Evolutionary conservation across 2,888 invertebrate species (phyloP), one percentile per base, ranked within the genome.

Genomic region (Anagyrus pseudococci): DNA sequence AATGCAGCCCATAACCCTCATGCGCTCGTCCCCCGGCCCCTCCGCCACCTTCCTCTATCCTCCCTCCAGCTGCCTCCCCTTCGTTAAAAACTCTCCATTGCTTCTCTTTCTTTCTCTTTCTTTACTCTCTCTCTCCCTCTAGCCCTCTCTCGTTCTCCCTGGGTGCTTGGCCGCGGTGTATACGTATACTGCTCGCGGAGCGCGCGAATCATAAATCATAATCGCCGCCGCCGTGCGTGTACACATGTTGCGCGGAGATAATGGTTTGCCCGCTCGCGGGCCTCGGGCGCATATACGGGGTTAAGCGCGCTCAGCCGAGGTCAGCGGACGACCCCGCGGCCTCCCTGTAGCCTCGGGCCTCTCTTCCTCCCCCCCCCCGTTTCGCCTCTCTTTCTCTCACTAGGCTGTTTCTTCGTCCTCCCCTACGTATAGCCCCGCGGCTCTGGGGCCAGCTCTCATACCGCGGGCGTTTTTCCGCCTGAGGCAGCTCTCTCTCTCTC

Each of bases 131-230:
- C 48, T 2, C 15, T 37, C 48, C 47, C 48, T 56, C 48, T 2
- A 20, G n/a, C 46, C 7, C 56, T 44, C 26, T 54, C 20, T 29
- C 23, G n/a, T 22, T 40, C 33, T 54, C 20, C 23, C 37, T 23
- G 10, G 13, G 49, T 52, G 46, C 23, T n/a, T n/a, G n/a, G n/a
- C n/a, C n/a, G n/a, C n/a, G n/a, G n/a, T n/a, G n/a, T n/a, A n/a
- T n/a, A n/a, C n/a, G 61, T 57, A 52, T 55, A 53, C 19, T 19
- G 49, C 56, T 10, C 49, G 47, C 55, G 37, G 37, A 44, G 50
- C 54, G 67, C 66, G 67, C 67, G 68, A 68, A 68, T 70, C 75
- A 74, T 78, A 77, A 77, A 78, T 78, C 77, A 78, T 77, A 76
- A 78, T 78, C 73, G 73, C 73, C 67, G 73, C 62, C 33, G 58